Percentiles rank a stretch among this genome's conserved stretches.
Evolutionary conservation across 1,140 invertebrate genomes (phyloP).

Genomic region (Tetragnatha versicolor): DNA sequence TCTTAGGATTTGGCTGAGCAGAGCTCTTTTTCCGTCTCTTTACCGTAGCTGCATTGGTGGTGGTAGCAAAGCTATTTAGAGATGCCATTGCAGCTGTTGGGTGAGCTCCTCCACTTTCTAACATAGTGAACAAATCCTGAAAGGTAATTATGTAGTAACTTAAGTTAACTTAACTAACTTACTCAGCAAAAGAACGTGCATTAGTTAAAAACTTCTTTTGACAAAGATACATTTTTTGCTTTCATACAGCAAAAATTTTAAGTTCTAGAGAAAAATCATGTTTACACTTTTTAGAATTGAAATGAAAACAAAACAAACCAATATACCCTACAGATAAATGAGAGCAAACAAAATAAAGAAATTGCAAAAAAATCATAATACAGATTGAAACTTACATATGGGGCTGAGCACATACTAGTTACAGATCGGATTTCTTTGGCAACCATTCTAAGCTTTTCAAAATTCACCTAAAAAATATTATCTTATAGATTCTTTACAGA

Average conservation of each 20-base stretch:
- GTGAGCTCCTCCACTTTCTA: slow-evolving; percentile 83
- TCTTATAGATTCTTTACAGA: neutral
- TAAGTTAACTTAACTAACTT: too few species aligned
- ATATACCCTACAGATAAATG: neutral
- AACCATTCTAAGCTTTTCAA: slow-evolving; percentile 98
- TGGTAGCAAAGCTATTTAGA: slow-evolving; percentile 69
- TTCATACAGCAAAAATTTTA: too few species aligned
- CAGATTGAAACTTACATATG: slow-evolving; percentile 63
- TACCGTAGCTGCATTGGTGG: slow-evolving; percentile 52
- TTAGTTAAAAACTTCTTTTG: too few species aligned
- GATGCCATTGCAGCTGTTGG: slow-evolving; percentile 87
- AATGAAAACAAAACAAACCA: neutral
- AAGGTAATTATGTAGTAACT: too few species aligned
- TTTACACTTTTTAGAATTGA: neutral
- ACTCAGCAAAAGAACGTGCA: too few species aligned
- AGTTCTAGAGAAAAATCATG: too few species aligned
- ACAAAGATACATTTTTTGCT: too few species aligned
- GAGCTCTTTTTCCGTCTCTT: slow-evolving; percentile 82
- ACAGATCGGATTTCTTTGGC: slow-evolving; percentile 94
- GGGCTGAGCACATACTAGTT: slow-evolving; percentile 94
- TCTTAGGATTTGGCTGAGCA: slow-evolving; percentile 91
- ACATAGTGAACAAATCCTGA: slow-evolving; percentile 84
- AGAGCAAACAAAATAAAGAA: neutral
- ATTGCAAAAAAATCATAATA: neutral
- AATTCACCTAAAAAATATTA: slow-evolving; percentile 77